Base-by-base conservation (phyloP, 1,140 invertebrate species). In the Anastrepha obliqua region DNA sequence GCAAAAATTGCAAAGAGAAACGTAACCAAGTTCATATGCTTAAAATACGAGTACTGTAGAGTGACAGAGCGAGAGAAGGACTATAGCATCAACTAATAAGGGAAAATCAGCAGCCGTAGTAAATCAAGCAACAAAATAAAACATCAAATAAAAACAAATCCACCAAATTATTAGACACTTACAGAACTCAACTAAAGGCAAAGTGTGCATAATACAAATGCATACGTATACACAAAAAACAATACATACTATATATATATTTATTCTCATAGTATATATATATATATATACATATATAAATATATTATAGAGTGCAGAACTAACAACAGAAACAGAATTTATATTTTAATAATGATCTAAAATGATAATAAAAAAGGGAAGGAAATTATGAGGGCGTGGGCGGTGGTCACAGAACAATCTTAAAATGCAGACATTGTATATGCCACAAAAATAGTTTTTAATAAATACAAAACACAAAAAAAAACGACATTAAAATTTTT, bases 341-440 rank as follows among this genome's bases (percentile, higher is more conserved):
- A 86, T 86, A 86, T 86, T 86, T 86, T 62, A 62, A 60, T 62
- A 86, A 62, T 59, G 17, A 86, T 86, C 44, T 86, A 86, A 86
- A 44, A 44, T 42, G 20, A 85, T 15, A 86, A n/a, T 8, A 62
- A 62, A 60, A 62, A 17, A 86, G 8, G 44, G 39, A 39, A 59
- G 55, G 51, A 62, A 62, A 42, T 62, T 86, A 78, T 62, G n/a
- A 47, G 17, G 17, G 15, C 47, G 11, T 11, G 8, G 29, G 17
- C 55, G 47, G 47, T 42, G 74, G 47, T 47, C 13, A 42, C 47
- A 44, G 17, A 44, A 47, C 13, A 29, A 11, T 29, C n/a, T 62
- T 62, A 17, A 62, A 62, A 20, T 1, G 8, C 39, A 13, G n/a
- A 70, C 9, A 44, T 70, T 44, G 67, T 42, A 70, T 70, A 44